phyloP scores from a whole-genome alignment of 2,888 invertebrate species.

The Pachliopta kotzebuea region DNA sequence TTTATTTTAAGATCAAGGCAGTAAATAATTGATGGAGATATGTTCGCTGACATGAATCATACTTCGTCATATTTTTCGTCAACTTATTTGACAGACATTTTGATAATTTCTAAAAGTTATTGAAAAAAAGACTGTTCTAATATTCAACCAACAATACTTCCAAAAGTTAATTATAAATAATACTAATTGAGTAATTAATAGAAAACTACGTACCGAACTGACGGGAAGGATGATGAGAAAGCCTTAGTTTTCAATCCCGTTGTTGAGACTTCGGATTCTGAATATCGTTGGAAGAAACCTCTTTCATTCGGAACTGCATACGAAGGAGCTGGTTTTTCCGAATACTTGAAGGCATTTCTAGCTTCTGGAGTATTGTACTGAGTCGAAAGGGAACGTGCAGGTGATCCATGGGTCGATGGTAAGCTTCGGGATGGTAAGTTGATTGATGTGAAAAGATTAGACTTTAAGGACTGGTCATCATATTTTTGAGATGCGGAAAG shows the following conservation, averaged over 20 bases:
- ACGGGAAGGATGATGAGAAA: constrained; percentile 55
- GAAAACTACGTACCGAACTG: constrained; percentile 44
- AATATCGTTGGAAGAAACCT: constrained; percentile 63
- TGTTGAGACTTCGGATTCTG: constrained; percentile 57
- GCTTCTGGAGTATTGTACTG: constrained; percentile 45
- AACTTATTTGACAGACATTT: too few relatives aligned
- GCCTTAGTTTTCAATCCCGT: constrained; percentile 57
- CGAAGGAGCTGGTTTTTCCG: constrained; percentile 45
- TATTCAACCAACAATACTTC: too few relatives aligned
- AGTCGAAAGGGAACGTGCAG: constrained; percentile 38
- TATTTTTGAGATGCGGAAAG: constrained; percentile 44
- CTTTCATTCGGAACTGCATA: constrained; percentile 42
- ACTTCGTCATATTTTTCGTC: too few relatives aligned
- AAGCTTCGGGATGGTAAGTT: not conserved
- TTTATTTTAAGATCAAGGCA: too few relatives aligned
- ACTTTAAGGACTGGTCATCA: constrained; percentile 48
- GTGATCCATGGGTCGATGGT: not conserved
- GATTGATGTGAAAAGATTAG: constrained; percentile 21
- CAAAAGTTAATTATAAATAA: too few relatives aligned
- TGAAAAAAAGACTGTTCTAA: too few relatives aligned
- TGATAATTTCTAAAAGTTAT: too few relatives aligned
- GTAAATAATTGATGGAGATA: too few relatives aligned
- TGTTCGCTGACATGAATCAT: too few relatives aligned
- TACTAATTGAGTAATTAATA: too few relatives aligned
- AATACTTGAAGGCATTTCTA: constrained; percentile 44